Percentiles rank a stretch among this genome's conserved stretches.
phyloP scores from a whole-genome alignment of 2,113 vertebrate genomes.

The Ranitomeya imitator region DNA sequence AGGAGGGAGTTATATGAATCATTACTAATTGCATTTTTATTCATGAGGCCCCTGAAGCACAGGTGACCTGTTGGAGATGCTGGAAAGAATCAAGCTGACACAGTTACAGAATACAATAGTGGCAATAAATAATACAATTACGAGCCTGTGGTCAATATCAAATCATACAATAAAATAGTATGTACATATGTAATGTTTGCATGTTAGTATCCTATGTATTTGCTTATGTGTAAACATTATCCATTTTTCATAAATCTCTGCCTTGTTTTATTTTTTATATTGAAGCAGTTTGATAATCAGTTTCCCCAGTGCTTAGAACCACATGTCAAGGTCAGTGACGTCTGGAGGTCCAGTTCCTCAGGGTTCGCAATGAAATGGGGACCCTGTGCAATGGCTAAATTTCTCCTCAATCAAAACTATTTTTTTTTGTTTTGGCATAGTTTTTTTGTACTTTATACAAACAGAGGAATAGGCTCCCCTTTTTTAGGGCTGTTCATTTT shows the following conservation, averaged over 20 bases:
- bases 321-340: neutral
- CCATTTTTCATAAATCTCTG: neutral
- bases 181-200: neutral
- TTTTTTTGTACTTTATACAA: too few relatives aligned
- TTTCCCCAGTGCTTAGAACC: neutral
- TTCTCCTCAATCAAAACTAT: too few relatives aligned
- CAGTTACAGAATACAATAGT: neutral
- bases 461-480: too few relatives aligned
- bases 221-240: neutral
- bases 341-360: too few relatives aligned
- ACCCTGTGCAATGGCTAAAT: too few relatives aligned
- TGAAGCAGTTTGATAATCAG: too few relatives aligned
- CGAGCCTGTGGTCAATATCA: neutral
- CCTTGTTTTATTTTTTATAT: neutral
- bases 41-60: conserved; percentile 38
- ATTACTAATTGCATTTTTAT: conserved; percentile 48
- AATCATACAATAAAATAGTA: neutral
- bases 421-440: too few relatives aligned
- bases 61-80: conserved; percentile 8
- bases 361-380: too few relatives aligned
- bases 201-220: neutral
- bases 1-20: conserved; percentile 43
- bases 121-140: neutral
- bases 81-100: neutral
- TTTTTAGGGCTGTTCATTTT: too few relatives aligned